Conservation (phyloP, 2,888 invertebrate genomes). For the Norana najaformis region DNA sequence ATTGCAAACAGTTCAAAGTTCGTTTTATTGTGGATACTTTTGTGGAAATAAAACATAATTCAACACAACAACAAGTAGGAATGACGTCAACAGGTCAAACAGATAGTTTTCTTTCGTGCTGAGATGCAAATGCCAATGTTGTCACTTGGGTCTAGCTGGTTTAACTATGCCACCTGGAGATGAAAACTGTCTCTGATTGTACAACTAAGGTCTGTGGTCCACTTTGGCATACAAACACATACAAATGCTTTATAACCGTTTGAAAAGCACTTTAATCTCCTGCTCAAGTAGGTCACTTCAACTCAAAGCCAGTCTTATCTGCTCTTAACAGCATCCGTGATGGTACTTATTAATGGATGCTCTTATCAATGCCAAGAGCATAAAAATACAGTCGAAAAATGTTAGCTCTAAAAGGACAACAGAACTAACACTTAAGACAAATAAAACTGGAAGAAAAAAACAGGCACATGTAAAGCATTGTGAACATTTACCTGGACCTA, state of each 20-base stretch:
- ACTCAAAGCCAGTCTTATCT: neutral
- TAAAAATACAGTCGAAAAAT: neutral
- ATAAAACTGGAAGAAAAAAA: neutral
- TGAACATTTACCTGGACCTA: neutral
- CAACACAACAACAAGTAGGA: neutral
- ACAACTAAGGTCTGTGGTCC: neutral
- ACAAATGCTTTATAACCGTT: neutral
- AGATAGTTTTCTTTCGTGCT: neutral
- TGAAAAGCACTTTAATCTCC: neutral
- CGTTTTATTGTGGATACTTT: neutral
- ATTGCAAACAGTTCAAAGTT: neutral
- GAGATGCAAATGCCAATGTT: neutral
- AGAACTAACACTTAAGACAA: neutral
- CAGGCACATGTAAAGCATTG: neutral
- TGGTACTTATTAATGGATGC: neutral
- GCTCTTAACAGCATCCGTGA: neutral
- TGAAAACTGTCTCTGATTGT: neutral
- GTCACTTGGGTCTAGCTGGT: neutral
- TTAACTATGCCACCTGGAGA: neutral
- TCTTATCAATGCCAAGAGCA: neutral
- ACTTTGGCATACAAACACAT: neutral
- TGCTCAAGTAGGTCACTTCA: neutral
- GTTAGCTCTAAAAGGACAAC: neutral
- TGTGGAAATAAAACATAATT: neutral
- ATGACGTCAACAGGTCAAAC: neutral